Conservation (phyloP, 1,140 invertebrate genomes). For the Heliconius melpomene region DNA sequence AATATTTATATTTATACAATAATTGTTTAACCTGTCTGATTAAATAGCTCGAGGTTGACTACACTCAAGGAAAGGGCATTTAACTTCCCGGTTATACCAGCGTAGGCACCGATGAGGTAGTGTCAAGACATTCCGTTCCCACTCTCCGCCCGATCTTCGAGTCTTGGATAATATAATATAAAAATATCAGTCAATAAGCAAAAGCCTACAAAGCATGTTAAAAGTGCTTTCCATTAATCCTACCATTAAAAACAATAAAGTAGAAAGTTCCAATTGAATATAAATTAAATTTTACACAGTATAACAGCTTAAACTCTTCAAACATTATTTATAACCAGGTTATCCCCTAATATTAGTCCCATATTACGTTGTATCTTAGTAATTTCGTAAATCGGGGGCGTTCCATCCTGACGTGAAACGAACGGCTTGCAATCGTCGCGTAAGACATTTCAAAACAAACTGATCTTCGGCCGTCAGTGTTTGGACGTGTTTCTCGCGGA, state of each 20-base stretch:
- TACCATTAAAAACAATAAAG: not conserved
- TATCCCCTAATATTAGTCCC: constrained; percentile 27
- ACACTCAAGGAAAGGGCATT: no score
- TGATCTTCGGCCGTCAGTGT: constrained; percentile 59
- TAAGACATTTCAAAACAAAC: constrained; percentile 78
- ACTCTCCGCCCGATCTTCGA: no score
- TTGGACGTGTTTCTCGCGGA: constrained; percentile 61
- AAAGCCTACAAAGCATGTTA: not conserved
- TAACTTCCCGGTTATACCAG: no score
- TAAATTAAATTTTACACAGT: not conserved
- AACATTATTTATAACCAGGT: constrained; percentile 6
- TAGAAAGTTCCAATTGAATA: not conserved
- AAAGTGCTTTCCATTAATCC: not conserved
- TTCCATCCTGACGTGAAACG: constrained; percentile 57
- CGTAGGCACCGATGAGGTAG: no score
- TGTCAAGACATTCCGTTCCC: no score
- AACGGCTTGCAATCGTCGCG: constrained; percentile 58
- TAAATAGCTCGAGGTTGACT: no score
- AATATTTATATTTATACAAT: no score
- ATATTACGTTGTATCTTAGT: constrained; percentile 27
- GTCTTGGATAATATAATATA: not conserved
- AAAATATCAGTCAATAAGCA: not conserved
- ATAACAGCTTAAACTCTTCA: constrained; percentile 18
- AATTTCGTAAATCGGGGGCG: constrained; percentile 39
- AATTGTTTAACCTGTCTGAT: no score